Evolutionary conservation across 2,113 vertebrate genomes (phyloP), one percentile per base, ranked within the genome.

Genomic region (Pyrgilauda ruficollis): DNA sequence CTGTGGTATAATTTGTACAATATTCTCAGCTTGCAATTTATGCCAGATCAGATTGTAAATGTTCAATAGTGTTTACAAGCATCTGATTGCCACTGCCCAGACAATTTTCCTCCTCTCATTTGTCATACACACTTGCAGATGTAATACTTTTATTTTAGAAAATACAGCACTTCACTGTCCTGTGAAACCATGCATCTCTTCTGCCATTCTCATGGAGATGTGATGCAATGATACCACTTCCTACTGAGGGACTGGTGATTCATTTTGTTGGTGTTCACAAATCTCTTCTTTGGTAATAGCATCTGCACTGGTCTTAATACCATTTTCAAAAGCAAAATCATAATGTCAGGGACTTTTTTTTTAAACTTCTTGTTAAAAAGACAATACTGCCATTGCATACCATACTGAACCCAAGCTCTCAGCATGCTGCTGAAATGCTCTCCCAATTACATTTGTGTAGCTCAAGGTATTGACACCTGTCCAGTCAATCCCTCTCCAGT

Each of bases 221-320:
- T 75, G 74, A 33, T 77, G 69, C 5, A 39, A 66, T 95, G 94
- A 93, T 95, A 88, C 70, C 81, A 90, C 47, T 94, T 96, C 56
- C 89, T 88, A 80, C 75, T 1, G 10, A 92, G 79, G 30, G 67
- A 58, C 43, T 93, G 90, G 68, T 97, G 97, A 97, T 91, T 97
- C 88, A 95, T 62, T 91, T 95, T 90, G 84, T 69, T 96, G 72
- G 35, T 90, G 72, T 84, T 93, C 92, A 88, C 39, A 7, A 94
- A 88, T 93, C 90, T 93, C 69, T 81, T 89, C 61, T 95, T 95
- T 94, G 78, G 70, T 79, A 58, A 61, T 90, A 82, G 37, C 79
- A 91, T 92, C 75, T 94, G 39, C 61, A 70, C 67, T 64, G 46
- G 84, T 84, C 58, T 91, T 84, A 84, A 62, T 88, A 87, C 37